Evolutionary conservation across 2,113 vertebrate species (phyloP), one percentile per base, ranked within the genome.

Genomic region (Syngnathoides biaculeatus): DNA sequence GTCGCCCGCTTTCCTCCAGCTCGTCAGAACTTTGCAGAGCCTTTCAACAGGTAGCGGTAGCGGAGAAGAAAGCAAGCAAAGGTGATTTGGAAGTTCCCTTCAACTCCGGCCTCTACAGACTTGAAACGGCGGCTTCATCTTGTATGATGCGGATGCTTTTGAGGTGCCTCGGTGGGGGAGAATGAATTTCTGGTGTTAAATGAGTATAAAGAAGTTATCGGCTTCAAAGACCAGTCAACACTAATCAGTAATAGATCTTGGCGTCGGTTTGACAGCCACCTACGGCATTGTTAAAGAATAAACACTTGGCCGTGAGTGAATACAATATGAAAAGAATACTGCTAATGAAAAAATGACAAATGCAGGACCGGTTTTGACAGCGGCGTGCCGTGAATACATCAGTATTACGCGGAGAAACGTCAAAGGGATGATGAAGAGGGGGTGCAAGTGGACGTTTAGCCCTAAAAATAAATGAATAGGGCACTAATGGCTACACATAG

Each of bases 271-370:
- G 75, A 75, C 66, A 35, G 71, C 71, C 76, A 84, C 74, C 79
- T 22, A 78, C 73, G 8, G 56, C 66, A 75, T 58, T 58, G 35
- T 71, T 60, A 48, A 65, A 72, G 63, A 71, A 67, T 47, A 65
- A 63, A 67, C 69, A 73, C 13, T 35, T 78, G 55, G 72, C 39
- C 48, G 13, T 19, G 50, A 70, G 13, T 73, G 67, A 72, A 71
- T 39, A 72, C 63, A 82, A 67, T 22, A n/a, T 35, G 59, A 72
- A 68, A 74, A 58, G 13, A 77, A 57, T n/a, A 43, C 5, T 19
- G 42, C 62, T 73, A 73, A 79, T 77, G 47, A 75, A 80, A 57
- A 67, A 40, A 2, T 76, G 59, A 83, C 68, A 79, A 79, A 87
- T 69, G 60, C 63, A 20, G 45, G 26, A 53, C 50, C 67, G 56